Conservation (phyloP, 2,113 vertebrate species). For the Vulpes lagopus region DNA sequence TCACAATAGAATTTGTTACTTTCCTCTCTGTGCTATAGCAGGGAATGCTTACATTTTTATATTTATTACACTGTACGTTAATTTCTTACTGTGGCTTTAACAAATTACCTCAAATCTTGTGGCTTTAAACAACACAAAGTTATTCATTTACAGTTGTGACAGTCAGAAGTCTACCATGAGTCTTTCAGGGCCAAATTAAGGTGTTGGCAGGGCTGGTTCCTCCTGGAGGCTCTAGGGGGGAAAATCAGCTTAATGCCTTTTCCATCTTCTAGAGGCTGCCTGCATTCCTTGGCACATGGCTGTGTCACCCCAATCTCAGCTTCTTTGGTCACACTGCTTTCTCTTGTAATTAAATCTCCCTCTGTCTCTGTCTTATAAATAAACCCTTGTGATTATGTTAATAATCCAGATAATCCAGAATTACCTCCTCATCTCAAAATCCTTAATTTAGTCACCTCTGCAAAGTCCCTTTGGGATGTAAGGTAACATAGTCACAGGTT, state of each 20-base stretch:
- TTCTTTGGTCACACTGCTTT: background rate
- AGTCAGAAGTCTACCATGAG: background rate
- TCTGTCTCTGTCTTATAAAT: constrained; percentile 21
- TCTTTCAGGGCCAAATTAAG: background rate
- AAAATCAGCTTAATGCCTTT: constrained; percentile 1
- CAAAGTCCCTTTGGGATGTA: background rate
- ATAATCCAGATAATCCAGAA: background rate
- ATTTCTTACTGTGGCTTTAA: background rate
- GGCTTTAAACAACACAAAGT: constrained; percentile 11
- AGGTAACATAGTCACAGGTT: background rate
- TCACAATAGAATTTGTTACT: background rate
- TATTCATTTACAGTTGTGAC: constrained; percentile 8
- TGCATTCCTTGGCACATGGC: background rate
- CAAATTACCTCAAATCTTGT: background rate
- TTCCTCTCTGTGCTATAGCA: background rate
- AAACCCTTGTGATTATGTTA: background rate
- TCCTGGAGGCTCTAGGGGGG: background rate
- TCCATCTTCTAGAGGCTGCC: background rate
- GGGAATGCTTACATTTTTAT: background rate
- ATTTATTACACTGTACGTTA: background rate
- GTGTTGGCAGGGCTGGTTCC: background rate
- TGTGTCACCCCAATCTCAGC: background rate
- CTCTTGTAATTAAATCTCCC: background rate
- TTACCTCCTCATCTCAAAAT: background rate
- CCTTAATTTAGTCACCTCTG: background rate